These are phyloP conservation scores for Helicoverpa zea DNA, from an alignment of 1,140 invertebrate species.

Conservation along the genomic window DNA sequence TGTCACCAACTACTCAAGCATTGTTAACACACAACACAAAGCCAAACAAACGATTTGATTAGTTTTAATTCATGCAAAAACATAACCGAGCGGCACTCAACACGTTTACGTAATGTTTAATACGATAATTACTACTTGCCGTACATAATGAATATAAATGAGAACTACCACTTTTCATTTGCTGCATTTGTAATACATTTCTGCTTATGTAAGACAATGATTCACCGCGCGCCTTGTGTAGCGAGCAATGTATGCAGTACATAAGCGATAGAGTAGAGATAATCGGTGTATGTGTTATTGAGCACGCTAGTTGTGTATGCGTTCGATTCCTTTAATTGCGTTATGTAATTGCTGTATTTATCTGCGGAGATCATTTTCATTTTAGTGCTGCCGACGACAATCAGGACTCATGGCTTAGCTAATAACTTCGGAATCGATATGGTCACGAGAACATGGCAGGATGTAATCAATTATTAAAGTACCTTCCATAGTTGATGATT, in stretches of 20 bases:
- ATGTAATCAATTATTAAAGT: no score
- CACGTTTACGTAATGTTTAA: constrained; percentile 50
- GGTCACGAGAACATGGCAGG: no score
- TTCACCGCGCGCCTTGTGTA: neutral
- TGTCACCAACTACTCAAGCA: neutral
- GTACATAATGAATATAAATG: constrained; percentile 52
- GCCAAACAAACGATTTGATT: constrained; percentile 47
- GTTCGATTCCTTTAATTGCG: constrained; percentile 42
- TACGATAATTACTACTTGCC: constrained; percentile 50
- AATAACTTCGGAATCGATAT: neutral
- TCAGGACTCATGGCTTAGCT: neutral
- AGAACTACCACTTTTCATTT: constrained; percentile 33
- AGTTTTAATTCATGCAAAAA: constrained; percentile 52
- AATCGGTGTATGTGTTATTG: constrained; percentile 22
- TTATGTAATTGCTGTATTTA: constrained; percentile 47
- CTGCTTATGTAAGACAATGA: neutral
- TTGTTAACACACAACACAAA: constrained; percentile 11
- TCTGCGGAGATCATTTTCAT: constrained; percentile 32
- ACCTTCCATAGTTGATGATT: no score
- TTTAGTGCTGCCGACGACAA: constrained; percentile 5
- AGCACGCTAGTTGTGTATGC: constrained; percentile 40
- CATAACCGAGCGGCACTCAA: constrained; percentile 39
- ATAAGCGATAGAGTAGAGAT: constrained; percentile 33
- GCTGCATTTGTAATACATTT: constrained; percentile 8
- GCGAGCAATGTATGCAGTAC: neutral